Percentiles rank a stretch among this genome's conserved stretches.
These are phyloP conservation scores for Oxygymnocypris stewartii DNA, from an alignment of 2,113 vertebrate species.

Conservation along the genomic window DNA sequence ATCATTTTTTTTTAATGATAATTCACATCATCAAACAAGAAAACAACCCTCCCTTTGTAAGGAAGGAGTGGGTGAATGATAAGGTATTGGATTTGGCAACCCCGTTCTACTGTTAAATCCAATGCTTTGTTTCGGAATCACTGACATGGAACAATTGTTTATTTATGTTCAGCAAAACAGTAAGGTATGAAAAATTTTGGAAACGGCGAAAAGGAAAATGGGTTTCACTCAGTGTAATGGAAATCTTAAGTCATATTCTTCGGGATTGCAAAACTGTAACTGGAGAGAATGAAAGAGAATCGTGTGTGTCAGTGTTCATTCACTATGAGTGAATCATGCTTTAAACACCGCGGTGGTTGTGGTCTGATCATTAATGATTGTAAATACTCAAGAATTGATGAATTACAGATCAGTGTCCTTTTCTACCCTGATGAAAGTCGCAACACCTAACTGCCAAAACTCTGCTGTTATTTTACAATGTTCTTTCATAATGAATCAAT, in stretches of 20 bases:
- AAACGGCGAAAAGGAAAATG: neutral
- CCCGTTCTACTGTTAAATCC: slow-evolving; percentile 38
- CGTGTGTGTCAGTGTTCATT: neutral
- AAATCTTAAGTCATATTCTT: slow-evolving; percentile 17
- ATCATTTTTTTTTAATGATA: no score
- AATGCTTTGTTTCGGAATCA: slow-evolving; percentile 23
- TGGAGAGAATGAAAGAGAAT: slow-evolving; percentile 15
- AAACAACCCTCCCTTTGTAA: neutral
- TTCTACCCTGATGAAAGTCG: neutral
- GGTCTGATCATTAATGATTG: slow-evolving; percentile 16
- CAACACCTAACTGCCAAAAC: neutral
- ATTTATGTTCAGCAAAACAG: neutral
- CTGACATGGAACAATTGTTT: slow-evolving; percentile 27
- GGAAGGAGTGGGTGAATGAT: slow-evolving; percentile 40
- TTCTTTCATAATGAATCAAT: neutral
- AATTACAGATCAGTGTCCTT: neutral
- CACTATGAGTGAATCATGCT: slow-evolving; percentile 21
- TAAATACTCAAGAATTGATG: neutral
- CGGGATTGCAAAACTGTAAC: neutral
- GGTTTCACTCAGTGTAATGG: slow-evolving; percentile 10
- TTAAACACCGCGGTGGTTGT: neutral
- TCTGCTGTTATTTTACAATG: no score
- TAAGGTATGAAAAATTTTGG: neutral
- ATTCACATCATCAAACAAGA: slow-evolving; percentile 15
- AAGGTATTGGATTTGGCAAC: slow-evolving; percentile 43